Percentiles rank a stretch among this genome's conserved stretches.
Evolutionary conservation across 1,140 invertebrate genomes (phyloP).

Genomic region (Aporrectodea caliginosa): DNA sequence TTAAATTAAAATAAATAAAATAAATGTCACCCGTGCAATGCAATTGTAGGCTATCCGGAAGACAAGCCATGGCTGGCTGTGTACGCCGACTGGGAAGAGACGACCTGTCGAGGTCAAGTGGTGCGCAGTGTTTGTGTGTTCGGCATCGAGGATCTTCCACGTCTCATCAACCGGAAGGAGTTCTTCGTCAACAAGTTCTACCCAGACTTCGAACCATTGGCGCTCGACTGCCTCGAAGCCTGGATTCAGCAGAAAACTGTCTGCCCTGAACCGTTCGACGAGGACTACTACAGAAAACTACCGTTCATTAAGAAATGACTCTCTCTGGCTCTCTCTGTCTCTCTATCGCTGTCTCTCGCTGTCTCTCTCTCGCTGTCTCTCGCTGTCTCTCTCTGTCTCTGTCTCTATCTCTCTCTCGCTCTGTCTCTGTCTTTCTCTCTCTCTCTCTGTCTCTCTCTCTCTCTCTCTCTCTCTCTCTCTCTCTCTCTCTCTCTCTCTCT

Average conservation of each 20-base stretch:
- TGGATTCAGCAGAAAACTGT: constrained; percentile 38
- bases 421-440: too few relatives aligned
- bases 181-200: constrained; percentile 53
- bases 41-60: constrained; percentile 39
- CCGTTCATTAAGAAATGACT: constrained; percentile 34
- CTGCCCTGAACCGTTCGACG: constrained; percentile 33
- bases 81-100: constrained; percentile 39
- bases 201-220: constrained; percentile 41
- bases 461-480: too few relatives aligned
- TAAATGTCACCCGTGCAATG: too few relatives aligned
- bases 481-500: too few relatives aligned
- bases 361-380: too few relatives aligned
- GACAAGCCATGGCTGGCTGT: constrained; percentile 43
- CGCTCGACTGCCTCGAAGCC: constrained; percentile 49
- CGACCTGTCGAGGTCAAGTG: constrained; percentile 38
- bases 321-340: too few relatives aligned
- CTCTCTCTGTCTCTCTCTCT: too few relatives aligned
- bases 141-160: constrained; percentile 43
- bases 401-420: too few relatives aligned
- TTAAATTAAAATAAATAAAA: too few relatives aligned
- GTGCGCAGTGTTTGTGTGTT: constrained; percentile 47
- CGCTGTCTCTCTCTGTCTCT: too few relatives aligned
- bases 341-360: too few relatives aligned
- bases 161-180: constrained; percentile 38
- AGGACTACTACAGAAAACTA: constrained; percentile 37